These are phyloP conservation scores for Troides aeacus DNA, from an alignment of 2,888 invertebrate genomes.

Conservation along the genomic window DNA sequence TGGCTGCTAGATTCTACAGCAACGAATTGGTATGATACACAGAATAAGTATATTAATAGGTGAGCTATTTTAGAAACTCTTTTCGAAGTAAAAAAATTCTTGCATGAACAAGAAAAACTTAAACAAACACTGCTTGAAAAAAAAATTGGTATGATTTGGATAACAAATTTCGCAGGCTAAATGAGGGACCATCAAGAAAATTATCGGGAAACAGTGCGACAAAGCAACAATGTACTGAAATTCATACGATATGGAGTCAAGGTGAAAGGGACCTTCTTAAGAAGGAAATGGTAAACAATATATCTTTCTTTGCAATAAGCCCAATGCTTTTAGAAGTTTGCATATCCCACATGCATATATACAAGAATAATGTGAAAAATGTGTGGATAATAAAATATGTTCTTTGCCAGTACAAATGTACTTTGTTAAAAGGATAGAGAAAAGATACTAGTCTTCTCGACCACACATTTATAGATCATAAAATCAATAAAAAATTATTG, in stretches of 20 bases:
- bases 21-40: conserved; percentile 81
- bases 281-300: conserved; percentile 75
- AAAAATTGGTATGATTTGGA: background rate
- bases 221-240: conserved; percentile 40
- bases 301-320: too few relatives aligned
- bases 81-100: too few relatives aligned
- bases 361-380: too few relatives aligned
- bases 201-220: conserved; percentile 51
- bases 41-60: conserved; percentile 54
- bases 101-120: background rate
- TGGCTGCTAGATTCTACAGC: conserved; percentile 83
- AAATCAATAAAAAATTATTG: too few relatives aligned
- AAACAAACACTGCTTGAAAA: background rate
- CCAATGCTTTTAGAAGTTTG: too few relatives aligned
- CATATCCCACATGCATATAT: too few relatives aligned
- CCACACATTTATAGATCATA: too few relatives aligned
- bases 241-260: conserved; percentile 56
- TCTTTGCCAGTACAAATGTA: too few relatives aligned
- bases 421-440: too few relatives aligned
- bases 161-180: conserved; percentile 40
- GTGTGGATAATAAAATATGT: too few relatives aligned
- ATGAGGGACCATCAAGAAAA: conserved; percentile 53
- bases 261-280: conserved; percentile 78
- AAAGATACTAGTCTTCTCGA: too few relatives aligned
- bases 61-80: conserved; percentile 36